A percentile compares a stretch with the other conserved stretches of the same genome.
phyloP scores from a whole-genome alignment of 1,140 invertebrate genomes.

The Penaeus vannamei region DNA sequence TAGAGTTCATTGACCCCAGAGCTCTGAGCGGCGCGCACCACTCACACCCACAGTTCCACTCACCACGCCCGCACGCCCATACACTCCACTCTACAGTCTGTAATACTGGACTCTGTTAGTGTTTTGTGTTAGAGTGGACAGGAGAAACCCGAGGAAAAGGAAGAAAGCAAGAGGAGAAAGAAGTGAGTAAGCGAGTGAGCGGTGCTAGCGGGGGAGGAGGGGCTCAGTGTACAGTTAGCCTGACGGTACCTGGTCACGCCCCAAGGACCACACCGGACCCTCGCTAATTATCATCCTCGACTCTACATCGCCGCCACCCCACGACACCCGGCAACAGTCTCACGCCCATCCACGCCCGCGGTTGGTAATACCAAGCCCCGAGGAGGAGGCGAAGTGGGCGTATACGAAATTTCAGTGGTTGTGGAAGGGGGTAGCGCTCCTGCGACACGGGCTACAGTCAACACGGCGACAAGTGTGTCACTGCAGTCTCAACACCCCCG shows the following conservation, averaged over 20 bases:
- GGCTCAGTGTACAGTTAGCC: slow-evolving; percentile 18
- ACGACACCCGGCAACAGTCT: slow-evolving; percentile 21
- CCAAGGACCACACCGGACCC: slow-evolving; percentile 24
- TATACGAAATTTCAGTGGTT: too few species aligned
- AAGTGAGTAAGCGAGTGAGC: neutral
- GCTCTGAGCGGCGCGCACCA: slow-evolving; percentile 55
- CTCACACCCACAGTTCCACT: slow-evolving; percentile 47
- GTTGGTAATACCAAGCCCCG: slow-evolving; percentile 1
- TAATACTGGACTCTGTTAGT: too few species aligned
- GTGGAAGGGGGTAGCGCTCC: neutral
- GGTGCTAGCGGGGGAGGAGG: slow-evolving; percentile 17
- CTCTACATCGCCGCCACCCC: slow-evolving; percentile 13
- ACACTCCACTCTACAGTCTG: slow-evolving; percentile 16
- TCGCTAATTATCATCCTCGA: slow-evolving; percentile 23
- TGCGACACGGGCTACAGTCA: neutral
- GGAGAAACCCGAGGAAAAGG: neutral
- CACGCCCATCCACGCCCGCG: neutral
- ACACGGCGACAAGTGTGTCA: neutral
- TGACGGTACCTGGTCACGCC: slow-evolving; percentile 49
- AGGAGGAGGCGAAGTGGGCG: too few species aligned
- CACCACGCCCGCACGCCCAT: slow-evolving; percentile 60
- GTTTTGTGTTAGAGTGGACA: too few species aligned
- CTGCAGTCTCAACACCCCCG: neutral
- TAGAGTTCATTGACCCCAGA: slow-evolving; percentile 60
- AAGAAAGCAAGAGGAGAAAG: neutral